phyloP scores from a whole-genome alignment of 2,888 invertebrate species.

The Heliconius charithonia region DNA sequence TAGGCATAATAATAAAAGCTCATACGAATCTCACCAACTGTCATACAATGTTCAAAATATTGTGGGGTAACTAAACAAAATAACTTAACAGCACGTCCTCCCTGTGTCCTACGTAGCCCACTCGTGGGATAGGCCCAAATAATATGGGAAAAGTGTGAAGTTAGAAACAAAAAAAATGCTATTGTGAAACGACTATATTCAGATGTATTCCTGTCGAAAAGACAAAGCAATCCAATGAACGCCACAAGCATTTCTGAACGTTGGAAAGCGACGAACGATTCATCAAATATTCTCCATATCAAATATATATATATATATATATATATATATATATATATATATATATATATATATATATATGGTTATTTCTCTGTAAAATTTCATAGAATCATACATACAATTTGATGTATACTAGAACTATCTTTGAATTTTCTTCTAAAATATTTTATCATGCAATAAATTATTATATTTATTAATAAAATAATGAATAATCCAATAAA shows the following conservation, averaged over 20 bases:
- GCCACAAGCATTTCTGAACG: neutral
- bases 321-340: no score
- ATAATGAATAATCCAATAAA: neutral
- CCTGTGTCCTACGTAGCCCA: no score
- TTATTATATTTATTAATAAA: neutral
- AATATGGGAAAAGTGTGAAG: neutral
- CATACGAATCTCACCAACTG: neutral
- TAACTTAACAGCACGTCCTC: no score
- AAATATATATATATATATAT: no score
- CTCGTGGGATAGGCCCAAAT: neutral
- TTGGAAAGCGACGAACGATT: neutral
- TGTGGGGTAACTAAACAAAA: no score
- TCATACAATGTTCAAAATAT: neutral
- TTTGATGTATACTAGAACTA: neutral
- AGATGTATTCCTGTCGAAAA: constrained; percentile 3
- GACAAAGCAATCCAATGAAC: constrained; percentile 8
- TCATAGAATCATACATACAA: neutral
- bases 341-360: no score
- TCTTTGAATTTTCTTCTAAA: neutral
- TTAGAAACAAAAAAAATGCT: neutral
- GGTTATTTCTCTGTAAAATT: neutral
- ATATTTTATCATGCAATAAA: no score
- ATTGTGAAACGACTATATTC: neutral
- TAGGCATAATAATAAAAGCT: neutral
- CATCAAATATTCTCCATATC: neutral